Evolutionary conservation across 2,797 vertebrate genomes (phyloP), one percentile per base, ranked within the genome.

Genomic region (Semaprochilodus insignis): DNA sequence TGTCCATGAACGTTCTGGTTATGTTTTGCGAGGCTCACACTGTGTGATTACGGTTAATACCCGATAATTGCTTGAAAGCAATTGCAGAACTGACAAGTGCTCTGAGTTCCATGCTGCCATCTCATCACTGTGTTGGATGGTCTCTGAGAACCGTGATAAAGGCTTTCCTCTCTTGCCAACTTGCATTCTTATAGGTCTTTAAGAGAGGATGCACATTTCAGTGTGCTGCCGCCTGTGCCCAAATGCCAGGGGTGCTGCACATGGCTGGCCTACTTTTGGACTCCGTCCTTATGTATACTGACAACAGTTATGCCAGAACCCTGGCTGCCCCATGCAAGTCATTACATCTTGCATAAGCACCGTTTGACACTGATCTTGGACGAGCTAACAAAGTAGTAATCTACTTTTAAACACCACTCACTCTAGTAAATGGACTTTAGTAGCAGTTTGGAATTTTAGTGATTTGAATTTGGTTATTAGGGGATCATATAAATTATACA

Each of bases 181-280:
- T 90, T 86, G 88, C 83, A 90, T 70, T 72, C 83, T 86, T 78
- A 81, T 25, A 52, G 51, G 82, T 78, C 85, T 91, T 89, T 86
- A 81, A 87, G 69, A 88, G 55, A 83, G 75, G 73, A 89, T 86
- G 83, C 86, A 85, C 80, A 85, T 91, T 91, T 90, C 87, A 88
- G 86, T 86, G 81, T 85, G 83, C 73, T 34, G 76, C 85, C 86
- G 86, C 80, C 86, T 83, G 72, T 65, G 77, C 83, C 85, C 70
- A 74, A 80, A 85, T 87, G 85, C 81, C 81, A 78, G 48, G 69
- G 81, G 78, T 85, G 76, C 85, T 77, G 48, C 60, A 80, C 85
- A 87, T 81, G 81, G 62, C 81, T 86, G 85, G 85, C 88, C 86
- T 87, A 85, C 80, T 87, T 86, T 82, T 75, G 44, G 52, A 59